Conservation (phyloP, 2,797 vertebrate species). For the Cephalopachus bancanus region DNA sequence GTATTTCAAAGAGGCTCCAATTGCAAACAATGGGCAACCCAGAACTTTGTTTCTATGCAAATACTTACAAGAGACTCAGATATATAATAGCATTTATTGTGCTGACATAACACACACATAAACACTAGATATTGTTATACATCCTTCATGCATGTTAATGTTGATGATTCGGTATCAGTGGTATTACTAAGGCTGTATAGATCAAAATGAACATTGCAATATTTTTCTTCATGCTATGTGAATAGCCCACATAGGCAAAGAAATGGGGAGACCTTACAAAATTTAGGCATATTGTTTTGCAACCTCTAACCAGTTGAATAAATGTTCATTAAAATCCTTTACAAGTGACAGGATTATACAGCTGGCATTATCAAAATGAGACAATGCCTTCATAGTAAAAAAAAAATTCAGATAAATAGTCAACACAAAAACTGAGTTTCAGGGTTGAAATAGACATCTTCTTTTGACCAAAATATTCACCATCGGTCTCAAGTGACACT, state of each 20-base stretch:
- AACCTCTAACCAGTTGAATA: background rate
- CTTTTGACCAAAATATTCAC: constrained; percentile 2
- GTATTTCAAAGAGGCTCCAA: background rate
- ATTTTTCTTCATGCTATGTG: background rate
- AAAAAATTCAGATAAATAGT: background rate
- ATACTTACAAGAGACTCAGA: background rate
- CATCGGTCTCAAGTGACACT: background rate
- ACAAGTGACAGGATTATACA: background rate
- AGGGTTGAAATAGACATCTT: constrained; percentile 31
- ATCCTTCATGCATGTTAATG: constrained; percentile 36
- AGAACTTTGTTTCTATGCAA: background rate
- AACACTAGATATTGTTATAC: constrained; percentile 25
- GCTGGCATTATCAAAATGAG: background rate
- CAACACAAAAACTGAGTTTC: constrained; percentile 27
- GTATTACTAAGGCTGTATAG: background rate
- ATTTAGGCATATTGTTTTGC: background rate
- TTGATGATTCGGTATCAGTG: background rate
- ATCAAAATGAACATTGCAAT: background rate
- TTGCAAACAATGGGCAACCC: background rate
- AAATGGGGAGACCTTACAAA: background rate
- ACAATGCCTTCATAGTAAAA: background rate
- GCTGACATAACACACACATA: background rate
- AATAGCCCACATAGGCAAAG: background rate
- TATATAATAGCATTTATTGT: constrained; percentile 36
- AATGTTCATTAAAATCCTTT: constrained; percentile 18